Evolutionary conservation across 2,113 vertebrate species (phyloP).

Genomic region (Nerophis ophidion): DNA sequence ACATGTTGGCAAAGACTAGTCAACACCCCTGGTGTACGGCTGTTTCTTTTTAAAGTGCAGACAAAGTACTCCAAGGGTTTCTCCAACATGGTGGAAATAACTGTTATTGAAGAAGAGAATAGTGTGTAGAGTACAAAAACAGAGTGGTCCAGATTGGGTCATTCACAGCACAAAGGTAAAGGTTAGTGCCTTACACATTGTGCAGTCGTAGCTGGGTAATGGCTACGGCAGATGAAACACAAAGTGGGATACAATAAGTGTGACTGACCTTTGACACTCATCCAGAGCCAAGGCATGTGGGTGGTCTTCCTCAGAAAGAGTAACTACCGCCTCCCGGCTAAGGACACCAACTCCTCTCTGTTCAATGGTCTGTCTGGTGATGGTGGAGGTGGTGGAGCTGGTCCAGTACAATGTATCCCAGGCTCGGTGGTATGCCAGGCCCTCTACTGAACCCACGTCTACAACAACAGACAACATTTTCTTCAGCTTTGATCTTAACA

Average conservation of each 20-base stretch:
- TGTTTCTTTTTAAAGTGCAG: too few species aligned
- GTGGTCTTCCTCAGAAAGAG: slow-evolving; percentile 93
- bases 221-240: neutral
- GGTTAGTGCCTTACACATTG: too few species aligned
- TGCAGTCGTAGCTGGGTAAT: too few species aligned
- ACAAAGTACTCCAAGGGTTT: too few species aligned
- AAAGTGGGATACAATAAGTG: neutral
- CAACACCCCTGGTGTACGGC: too few species aligned
- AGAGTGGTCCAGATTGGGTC: too few species aligned
- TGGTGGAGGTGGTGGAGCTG: slow-evolving; percentile 91
- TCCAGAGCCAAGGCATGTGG: slow-evolving; percentile 89
- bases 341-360: slow-evolving; percentile 78
- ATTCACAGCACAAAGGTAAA: too few species aligned
- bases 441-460: slow-evolving; percentile 97
- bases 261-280: slow-evolving; percentile 83
- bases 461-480: neutral
- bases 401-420: slow-evolving; percentile 98
- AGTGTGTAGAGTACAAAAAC: too few species aligned
- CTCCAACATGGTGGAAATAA: too few species aligned
- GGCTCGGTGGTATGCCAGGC: slow-evolving; percentile 89
- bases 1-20: too few species aligned
- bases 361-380: slow-evolving; percentile 87
- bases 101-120: too few species aligned
- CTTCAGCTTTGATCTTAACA: neutral
- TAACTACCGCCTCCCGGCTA: slow-evolving; percentile 81